Base-by-base conservation (phyloP, 2,113 vertebrate genomes). In the Micromys minutus region DNA sequence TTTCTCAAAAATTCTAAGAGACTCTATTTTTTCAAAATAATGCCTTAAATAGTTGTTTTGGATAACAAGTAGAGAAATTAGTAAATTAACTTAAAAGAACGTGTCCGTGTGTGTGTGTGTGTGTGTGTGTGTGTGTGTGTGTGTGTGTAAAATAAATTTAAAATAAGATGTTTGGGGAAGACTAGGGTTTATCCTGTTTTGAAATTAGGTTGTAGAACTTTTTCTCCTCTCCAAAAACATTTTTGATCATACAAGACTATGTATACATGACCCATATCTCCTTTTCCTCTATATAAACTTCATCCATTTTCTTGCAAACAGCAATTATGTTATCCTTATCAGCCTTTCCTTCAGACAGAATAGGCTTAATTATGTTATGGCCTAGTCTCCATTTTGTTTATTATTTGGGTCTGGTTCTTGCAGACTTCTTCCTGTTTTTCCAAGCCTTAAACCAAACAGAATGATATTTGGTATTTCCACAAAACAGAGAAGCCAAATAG, bases 301-400 rank as follows among this genome's bases (percentile, higher is more conserved):
- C n/a, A 39, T 47, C 81, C 77, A 85, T 91, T 94, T 94, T 94
- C 61, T 94, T 84, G 5, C 5, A 94, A n/a, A 69, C 9, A 89
- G 52, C 16, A 87, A 79, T 93, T 94, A 76, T 47, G 88, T 77
- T 94, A 89, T 16, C 26, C 19, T 84, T 91, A 90, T 65, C 29
- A 5, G 93, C 89, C 34, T 79, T 26, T 87, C 93, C 57, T 93
- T 65, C 42, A 87, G 47, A 84, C 31, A 93, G 75, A 85, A 91
- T 79, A 95, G 8, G 12, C 39, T 87, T 97, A 79, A 95, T 75
- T 89, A 22, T 93, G 87, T 94, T 87, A 94, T 5, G n/a, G 47
- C 31, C 55, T 69, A 59, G 11, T 75, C 47, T 93, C 50, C n/a
- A 80, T 59, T 39, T 94, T 89, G 39, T 79, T 94, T 42, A 93